A percentile compares a stretch with the other conserved stretches of the same genome.
phyloP scores from a whole-genome alignment of 1,140 invertebrate species.

The Pseudoatta argentina region DNA sequence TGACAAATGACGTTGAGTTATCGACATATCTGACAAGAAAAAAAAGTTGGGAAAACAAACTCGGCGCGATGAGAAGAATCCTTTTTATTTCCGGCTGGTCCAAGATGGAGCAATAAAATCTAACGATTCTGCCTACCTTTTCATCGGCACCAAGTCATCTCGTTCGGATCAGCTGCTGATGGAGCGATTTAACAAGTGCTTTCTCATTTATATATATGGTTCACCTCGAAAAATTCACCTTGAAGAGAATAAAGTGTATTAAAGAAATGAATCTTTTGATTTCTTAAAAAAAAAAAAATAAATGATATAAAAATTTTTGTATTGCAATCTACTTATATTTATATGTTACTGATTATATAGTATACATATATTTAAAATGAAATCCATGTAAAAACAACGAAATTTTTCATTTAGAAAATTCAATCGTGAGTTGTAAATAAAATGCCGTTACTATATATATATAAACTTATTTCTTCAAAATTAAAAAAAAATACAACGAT shows the following conservation, averaged over 20 bases:
- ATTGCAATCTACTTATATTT: neutral
- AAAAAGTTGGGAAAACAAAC: constrained; percentile 37
- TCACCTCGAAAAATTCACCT: constrained; percentile 38
- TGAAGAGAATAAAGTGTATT: constrained; percentile 44
- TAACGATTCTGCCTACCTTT: constrained; percentile 75
- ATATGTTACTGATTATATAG: neutral
- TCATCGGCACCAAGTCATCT: constrained; percentile 56
- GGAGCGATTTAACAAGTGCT: constrained; percentile 56
- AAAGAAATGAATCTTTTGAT: neutral
- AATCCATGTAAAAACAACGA: neutral
- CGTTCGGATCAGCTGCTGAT: constrained; percentile 54
- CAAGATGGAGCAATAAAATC: constrained; percentile 63
- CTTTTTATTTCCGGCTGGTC: constrained; percentile 32
- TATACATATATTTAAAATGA: neutral
- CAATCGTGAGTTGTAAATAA: neutral
- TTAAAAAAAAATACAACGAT: neutral
- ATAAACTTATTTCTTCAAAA: neutral
- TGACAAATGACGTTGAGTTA: constrained; percentile 54
- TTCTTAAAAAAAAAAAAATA: neutral
- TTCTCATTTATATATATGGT: constrained; percentile 47
- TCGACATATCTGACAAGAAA: constrained; percentile 40
- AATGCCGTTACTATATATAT: neutral
- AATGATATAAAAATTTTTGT: neutral
- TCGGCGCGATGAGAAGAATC: neutral
- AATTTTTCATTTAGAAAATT: neutral